Conservation (phyloP, 2,113 vertebrate genomes). For the Phoxinus phoxinus region DNA sequence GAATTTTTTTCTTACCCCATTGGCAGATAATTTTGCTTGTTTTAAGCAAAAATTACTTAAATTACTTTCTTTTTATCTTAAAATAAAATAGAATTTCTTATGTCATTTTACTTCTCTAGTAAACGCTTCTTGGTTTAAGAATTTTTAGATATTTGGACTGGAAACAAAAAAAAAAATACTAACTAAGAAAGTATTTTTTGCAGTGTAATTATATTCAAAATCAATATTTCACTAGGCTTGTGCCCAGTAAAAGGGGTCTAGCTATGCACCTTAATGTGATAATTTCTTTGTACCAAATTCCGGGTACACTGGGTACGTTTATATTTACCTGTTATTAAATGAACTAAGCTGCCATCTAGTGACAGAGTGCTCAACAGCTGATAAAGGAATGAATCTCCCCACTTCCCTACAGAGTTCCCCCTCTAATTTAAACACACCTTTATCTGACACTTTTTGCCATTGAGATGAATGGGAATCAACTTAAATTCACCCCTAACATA, state of each 20-base stretch:
- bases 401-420: neutral
- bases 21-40: no score
- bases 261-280: neutral
- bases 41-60: no score
- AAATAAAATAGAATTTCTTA: no score
- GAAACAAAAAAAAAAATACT: no score
- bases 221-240: neutral
- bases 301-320: neutral
- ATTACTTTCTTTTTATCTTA: no score
- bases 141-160: no score
- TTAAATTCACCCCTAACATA: neutral
- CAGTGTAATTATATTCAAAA: neutral
- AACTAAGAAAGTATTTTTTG: no score
- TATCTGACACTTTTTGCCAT: neutral
- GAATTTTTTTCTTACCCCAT: no score
- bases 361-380: constrained; percentile 55
- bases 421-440: neutral
- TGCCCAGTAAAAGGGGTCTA: neutral
- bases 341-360: constrained; percentile 81
- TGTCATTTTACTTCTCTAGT: no score
- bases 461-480: no score
- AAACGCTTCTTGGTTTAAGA: no score
- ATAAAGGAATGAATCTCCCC: neutral
- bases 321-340: constrained; percentile 57
- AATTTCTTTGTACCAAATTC: neutral